Conservation (phyloP, 2,888 invertebrate genomes). For the Cosmopolites sordidus region DNA sequence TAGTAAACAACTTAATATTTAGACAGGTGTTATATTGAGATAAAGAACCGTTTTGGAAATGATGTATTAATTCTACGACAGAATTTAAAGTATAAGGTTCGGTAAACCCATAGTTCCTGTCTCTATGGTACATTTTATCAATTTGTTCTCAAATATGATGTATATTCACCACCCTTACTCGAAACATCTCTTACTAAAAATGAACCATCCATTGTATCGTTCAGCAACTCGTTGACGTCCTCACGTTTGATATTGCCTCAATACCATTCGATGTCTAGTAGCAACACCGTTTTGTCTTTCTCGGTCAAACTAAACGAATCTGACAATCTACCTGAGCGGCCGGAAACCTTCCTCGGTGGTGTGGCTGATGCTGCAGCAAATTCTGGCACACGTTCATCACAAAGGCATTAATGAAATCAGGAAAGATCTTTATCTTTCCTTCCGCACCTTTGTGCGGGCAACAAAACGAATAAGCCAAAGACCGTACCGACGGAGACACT, state of each 20-base stretch:
- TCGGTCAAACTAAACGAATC: no score
- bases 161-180: constrained; percentile 90
- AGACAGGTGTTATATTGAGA: no score
- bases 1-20: no score
- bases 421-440: no score
- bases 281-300: constrained; percentile 40
- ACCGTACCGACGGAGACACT: no score
- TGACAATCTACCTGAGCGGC: no score
- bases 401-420: no score
- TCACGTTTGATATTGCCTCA: constrained; percentile 93
- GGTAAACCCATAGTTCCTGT: constrained; percentile 90
- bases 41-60: constrained; percentile 79
- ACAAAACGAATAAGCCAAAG: no score
- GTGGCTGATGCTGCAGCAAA: constrained; percentile 61
- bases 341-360: constrained; percentile 59
- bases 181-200: constrained; percentile 96
- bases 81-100: constrained; percentile 77
- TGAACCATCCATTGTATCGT: constrained; percentile 89
- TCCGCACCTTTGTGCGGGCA: no score
- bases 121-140: constrained; percentile 84
- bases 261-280: constrained; percentile 89
- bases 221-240: constrained; percentile 86
- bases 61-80: constrained; percentile 83
- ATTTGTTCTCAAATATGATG: constrained; percentile 90
- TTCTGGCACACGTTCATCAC: no score